Conservation (phyloP, 1,140 invertebrate genomes). For the Augochlora pura region DNA sequence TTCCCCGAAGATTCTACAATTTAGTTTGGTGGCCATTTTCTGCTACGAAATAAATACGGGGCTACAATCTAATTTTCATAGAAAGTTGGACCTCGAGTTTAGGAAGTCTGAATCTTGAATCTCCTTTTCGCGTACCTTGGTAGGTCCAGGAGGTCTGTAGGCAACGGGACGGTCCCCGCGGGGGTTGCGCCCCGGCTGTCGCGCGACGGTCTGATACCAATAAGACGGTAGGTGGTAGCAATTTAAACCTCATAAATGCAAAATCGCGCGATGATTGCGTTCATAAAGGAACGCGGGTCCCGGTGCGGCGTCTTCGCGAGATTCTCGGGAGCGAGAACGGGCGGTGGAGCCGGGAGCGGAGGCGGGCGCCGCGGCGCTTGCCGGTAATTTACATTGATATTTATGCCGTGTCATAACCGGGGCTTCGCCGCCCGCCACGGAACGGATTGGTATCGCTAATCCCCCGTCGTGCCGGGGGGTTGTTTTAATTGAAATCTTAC, state of each 20-base stretch:
- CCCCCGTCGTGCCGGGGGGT: slow-evolving; percentile 76
- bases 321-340: slow-evolving; percentile 43
- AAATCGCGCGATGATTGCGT: slow-evolving; percentile 76
- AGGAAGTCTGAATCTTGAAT: no score
- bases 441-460: slow-evolving; percentile 80
- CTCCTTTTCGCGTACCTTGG: no score
- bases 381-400: slow-evolving; percentile 80
- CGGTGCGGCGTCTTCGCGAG: slow-evolving; percentile 60
- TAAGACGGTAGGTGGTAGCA: slow-evolving; percentile 57
- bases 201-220: slow-evolving; percentile 19
- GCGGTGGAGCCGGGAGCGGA: no score
- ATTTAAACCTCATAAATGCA: slow-evolving; percentile 78
- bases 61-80: no score
- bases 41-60: no score
- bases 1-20: no score
- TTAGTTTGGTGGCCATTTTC: no score
- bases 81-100: no score
- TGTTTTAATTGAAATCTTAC: slow-evolving; percentile 82
- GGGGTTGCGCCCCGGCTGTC: background rate
- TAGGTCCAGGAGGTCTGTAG: no score
- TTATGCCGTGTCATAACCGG: slow-evolving; percentile 80
- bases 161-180: no score
- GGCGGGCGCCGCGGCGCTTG: background rate
- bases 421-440: slow-evolving; percentile 52
- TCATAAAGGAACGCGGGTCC: slow-evolving; percentile 69